phyloP scores from a whole-genome alignment of 37 sponge, comb jelly and placozoan genomes.

The Axinella damicornis region DNA sequence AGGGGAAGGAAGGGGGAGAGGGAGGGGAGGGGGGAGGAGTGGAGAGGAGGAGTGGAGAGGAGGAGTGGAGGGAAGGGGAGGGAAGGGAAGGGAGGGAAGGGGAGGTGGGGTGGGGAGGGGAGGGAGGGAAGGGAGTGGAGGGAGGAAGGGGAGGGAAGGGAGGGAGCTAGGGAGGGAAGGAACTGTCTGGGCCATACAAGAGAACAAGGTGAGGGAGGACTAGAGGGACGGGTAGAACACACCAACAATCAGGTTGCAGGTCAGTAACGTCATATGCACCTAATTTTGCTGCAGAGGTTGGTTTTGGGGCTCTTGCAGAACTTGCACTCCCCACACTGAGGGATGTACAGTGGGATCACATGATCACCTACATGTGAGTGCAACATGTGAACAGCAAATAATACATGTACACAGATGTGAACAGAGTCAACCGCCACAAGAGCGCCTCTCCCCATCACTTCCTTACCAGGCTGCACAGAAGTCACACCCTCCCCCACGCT shows the following conservation, averaged over 20 bases:
- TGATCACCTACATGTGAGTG: slow-evolving; percentile 83
- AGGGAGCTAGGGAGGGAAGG: background rate
- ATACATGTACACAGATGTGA: too few relatives aligned
- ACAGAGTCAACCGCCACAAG: too few relatives aligned
- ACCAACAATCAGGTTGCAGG: too few relatives aligned
- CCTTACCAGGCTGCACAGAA: slow-evolving; percentile 77
- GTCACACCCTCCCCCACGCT: slow-evolving; percentile 96
- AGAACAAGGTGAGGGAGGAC: too few relatives aligned
- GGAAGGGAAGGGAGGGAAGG: background rate
- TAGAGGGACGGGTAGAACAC: too few relatives aligned
- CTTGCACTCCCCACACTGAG: slow-evolving; percentile 94
- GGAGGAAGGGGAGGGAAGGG: too few relatives aligned
- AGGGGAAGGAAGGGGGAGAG: background rate
- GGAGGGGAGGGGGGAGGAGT: background rate
- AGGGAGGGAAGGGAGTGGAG: background rate
- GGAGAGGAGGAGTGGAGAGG: too few relatives aligned
- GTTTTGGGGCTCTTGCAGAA: slow-evolving; percentile 92
- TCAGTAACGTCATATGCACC: too few relatives aligned
- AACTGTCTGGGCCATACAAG: too few relatives aligned
- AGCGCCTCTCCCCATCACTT: background rate
- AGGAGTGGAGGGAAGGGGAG: background rate
- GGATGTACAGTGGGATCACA: slow-evolving; percentile 97
- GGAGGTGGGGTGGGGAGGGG: too few relatives aligned
- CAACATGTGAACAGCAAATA: too few relatives aligned
- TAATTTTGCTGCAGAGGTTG: slow-evolving; percentile 90